Evolutionary conservation across 2,888 invertebrate species (phyloP).

Genomic region (Lasioglossum morio): DNA sequence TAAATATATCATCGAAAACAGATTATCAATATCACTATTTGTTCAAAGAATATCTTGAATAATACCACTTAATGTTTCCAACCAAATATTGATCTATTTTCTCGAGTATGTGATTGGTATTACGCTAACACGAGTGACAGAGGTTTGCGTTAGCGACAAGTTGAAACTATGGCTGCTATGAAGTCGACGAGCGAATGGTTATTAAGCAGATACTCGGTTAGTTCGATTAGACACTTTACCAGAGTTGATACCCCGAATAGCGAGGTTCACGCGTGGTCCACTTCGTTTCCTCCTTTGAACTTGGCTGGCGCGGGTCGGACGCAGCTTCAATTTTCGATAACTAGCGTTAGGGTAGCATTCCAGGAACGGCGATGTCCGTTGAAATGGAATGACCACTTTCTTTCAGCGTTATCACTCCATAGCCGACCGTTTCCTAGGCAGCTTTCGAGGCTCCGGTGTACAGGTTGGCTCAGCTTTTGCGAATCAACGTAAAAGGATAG

Average conservation of each 20-base stretch:
- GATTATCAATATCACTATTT: too few relatives aligned
- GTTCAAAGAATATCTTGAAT: too few relatives aligned
- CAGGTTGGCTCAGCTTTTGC: constrained; percentile 32
- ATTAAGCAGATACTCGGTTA: too few relatives aligned
- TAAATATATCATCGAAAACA: too few relatives aligned
- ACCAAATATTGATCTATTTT: too few relatives aligned
- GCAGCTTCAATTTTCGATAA: constrained; percentile 25
- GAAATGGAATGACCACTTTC: constrained; percentile 53
- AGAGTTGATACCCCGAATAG: neutral
- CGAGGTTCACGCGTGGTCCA: neutral
- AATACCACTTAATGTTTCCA: too few relatives aligned
- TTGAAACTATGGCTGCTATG: too few relatives aligned
- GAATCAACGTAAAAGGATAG: constrained; percentile 64
- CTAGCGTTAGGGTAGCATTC: constrained; percentile 20
- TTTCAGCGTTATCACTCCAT: constrained; percentile 60
- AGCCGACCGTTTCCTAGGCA: constrained; percentile 36
- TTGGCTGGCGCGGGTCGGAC: neutral
- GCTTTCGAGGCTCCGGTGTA: constrained; percentile 33
- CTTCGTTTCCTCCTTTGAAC: neutral
- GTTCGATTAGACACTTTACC: neutral
- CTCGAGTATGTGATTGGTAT: neutral
- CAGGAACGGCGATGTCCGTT: constrained; percentile 36
- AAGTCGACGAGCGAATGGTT: too few relatives aligned
- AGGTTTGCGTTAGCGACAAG: neutral
- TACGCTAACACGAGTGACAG: neutral